These are phyloP conservation scores for Osmerus mordax DNA, from an alignment of 2,113 vertebrate genomes.

Conservation along the genomic window DNA sequence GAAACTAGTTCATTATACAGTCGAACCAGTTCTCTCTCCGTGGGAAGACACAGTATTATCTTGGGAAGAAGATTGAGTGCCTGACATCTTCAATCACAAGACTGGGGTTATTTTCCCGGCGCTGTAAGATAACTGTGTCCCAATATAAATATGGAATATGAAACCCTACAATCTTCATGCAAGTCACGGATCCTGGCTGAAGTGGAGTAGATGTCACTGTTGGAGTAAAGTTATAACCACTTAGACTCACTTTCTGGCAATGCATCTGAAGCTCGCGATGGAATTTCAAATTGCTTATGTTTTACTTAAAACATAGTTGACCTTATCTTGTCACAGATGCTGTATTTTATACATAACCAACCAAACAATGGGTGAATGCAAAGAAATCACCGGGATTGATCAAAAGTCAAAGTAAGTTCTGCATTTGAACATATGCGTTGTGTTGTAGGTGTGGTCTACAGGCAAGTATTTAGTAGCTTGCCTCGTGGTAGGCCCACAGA, in stretches of 20 bases:
- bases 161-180: neutral
- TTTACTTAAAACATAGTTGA: too few species aligned
- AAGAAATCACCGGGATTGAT: too few species aligned
- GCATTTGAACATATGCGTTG: too few species aligned
- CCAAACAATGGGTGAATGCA: too few species aligned
- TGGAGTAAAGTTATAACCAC: neutral
- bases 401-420: too few species aligned
- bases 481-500: too few species aligned
- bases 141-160: neutral
- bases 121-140: neutral
- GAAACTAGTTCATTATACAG: constrained; percentile 3
- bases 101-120: neutral
- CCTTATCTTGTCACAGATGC: too few species aligned
- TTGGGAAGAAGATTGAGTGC: neutral
- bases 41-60: neutral
- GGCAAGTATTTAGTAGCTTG: too few species aligned
- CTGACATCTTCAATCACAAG: constrained; percentile 1
- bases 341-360: too few species aligned
- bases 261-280: too few species aligned
- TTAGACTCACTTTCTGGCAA: neutral
- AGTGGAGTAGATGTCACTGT: neutral
- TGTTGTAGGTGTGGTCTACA: too few species aligned
- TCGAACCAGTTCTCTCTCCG: constrained; percentile 1
- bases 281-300: too few species aligned
- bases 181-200: neutral